phyloP scores from a whole-genome alignment of 2,797 vertebrate genomes.

The Novumbra hubbsi region DNA sequence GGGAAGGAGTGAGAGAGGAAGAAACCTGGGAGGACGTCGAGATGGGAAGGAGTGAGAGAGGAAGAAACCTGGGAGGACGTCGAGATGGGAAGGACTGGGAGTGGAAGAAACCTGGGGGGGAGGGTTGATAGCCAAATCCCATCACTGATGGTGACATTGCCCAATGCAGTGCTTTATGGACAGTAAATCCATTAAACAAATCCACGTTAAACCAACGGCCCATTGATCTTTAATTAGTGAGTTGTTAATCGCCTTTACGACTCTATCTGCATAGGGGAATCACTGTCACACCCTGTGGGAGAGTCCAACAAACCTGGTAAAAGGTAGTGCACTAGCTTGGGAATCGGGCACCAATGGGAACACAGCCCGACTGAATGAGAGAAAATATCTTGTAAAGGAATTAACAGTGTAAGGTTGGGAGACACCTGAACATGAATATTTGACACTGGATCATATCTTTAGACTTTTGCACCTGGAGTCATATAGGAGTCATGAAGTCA shows the following conservation, averaged over 20 bases:
- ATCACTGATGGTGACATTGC: constrained; percentile 53
- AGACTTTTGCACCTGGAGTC: not conserved
- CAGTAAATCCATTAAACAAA: constrained; percentile 71
- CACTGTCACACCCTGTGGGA: no score
- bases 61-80: not conserved
- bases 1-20: constrained; percentile 1
- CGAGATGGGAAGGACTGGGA: not conserved
- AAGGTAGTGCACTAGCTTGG: not conserved
- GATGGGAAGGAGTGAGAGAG: not conserved
- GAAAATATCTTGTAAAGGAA: no score
- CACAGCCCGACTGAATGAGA: no score
- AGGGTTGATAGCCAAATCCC: constrained; percentile 51
- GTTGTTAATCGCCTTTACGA: constrained; percentile 53
- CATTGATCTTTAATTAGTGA: constrained; percentile 71
- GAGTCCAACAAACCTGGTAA: not conserved
- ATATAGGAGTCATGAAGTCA: not conserved
- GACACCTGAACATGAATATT: no score
- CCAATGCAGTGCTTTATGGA: constrained; percentile 56
- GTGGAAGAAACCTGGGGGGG: not conserved
- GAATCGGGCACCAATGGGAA: no score
- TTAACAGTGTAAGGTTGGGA: no score
- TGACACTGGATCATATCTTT: not conserved
- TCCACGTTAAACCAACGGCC: constrained; percentile 65
- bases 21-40: not conserved
- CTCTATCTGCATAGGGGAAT: not conserved